phyloP scores from a whole-genome alignment of 2,888 invertebrate species.

The Archaeoteleia sp. region DNA sequence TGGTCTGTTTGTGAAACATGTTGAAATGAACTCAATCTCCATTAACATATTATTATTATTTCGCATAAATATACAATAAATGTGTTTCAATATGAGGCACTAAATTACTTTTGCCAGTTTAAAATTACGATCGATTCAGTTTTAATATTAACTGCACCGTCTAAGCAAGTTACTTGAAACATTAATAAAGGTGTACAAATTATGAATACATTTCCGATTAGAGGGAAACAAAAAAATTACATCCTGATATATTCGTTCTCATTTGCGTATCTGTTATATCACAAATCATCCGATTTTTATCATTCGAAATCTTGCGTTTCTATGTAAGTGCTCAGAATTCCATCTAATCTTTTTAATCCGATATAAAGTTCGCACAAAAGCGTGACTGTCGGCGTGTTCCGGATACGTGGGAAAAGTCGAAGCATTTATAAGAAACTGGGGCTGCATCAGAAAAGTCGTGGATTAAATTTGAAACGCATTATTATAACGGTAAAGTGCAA shows the following conservation, averaged over 20 bases:
- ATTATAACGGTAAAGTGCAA: constrained; percentile 6
- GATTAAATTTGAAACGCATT: constrained; percentile 27
- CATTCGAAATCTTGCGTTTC: constrained; percentile 17
- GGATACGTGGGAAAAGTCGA: constrained; percentile 36
- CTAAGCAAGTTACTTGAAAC: constrained; percentile 8
- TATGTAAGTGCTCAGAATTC: constrained; percentile 30
- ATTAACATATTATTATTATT: no score
- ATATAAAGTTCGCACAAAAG: constrained; percentile 43
- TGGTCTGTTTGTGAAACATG: constrained; percentile 4
- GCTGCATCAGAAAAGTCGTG: constrained; percentile 11
- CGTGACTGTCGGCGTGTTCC: constrained; percentile 24
- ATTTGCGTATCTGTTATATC: constrained; percentile 14
- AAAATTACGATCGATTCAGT: no score
- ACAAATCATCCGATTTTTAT: constrained; percentile 33
- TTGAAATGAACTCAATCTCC: not conserved
- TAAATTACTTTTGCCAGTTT: no score
- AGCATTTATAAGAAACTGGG: constrained; percentile 8
- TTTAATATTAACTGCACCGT: constrained; percentile 11
- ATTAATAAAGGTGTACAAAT: constrained; percentile 28
- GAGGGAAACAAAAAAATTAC: constrained; percentile 6
- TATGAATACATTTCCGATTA: constrained; percentile 27
- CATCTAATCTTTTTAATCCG: constrained; percentile 45
- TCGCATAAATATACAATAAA: no score
- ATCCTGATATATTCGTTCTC: constrained; percentile 21
- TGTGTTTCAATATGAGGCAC: no score